phyloP scores from a whole-genome alignment of 2,888 invertebrate species.

The Resseliella maxima region DNA sequence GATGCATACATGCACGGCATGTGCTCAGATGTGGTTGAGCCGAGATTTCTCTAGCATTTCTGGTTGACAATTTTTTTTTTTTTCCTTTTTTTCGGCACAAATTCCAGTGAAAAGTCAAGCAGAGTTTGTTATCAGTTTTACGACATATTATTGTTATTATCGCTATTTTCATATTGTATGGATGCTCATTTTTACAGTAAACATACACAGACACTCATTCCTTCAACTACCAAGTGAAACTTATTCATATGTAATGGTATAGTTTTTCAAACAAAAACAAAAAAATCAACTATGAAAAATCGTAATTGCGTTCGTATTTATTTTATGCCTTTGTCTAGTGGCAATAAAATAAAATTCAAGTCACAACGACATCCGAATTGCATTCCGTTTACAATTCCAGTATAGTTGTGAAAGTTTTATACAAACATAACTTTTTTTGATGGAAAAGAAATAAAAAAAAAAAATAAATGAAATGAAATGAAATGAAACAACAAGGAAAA shows the following conservation, averaged over 20 bases:
- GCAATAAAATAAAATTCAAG: conserved; percentile 23
- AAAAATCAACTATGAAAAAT: neutral
- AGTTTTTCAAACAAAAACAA: neutral
- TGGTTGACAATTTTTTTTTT: too few relatives aligned
- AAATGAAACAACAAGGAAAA: too few relatives aligned
- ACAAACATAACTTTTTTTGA: neutral
- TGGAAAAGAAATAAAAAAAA: neutral
- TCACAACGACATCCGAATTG: neutral
- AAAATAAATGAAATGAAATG: too few relatives aligned
- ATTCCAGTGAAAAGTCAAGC: neutral
- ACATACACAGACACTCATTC: neutral
- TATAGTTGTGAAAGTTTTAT: neutral
- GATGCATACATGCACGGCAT: too few relatives aligned
- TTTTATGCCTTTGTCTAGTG: conserved; percentile 19
- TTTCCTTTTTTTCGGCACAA: neutral
- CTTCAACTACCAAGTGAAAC: neutral
- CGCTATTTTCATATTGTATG: neutral
- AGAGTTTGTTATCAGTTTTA: conserved; percentile 38
- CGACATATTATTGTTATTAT: conserved; percentile 38
- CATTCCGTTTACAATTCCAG: neutral
- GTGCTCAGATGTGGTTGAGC: neutral
- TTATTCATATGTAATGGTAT: conserved; percentile 28
- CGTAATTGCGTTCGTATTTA: conserved; percentile 15
- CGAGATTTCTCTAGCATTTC: neutral
- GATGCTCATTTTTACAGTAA: neutral